phyloP scores from a whole-genome alignment of 2,888 invertebrate genomes.

The Melinaea menophilus region DNA sequence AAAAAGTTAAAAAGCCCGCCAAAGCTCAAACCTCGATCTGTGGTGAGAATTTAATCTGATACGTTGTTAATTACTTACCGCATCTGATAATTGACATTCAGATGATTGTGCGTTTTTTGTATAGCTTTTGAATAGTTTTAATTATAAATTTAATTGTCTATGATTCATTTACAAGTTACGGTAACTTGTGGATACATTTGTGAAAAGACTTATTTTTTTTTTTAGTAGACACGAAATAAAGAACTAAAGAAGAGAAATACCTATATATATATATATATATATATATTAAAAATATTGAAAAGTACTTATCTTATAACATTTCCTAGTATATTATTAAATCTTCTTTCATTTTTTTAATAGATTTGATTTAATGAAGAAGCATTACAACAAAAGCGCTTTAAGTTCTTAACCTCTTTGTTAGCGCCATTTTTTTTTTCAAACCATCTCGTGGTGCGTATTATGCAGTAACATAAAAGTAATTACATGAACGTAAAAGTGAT shows the following conservation, averaged over 20 bases:
- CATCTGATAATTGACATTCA: constrained; percentile 26
- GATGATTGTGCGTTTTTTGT: constrained; percentile 18
- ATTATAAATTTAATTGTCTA: background rate
- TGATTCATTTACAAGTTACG: background rate
- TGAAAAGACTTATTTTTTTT: no score
- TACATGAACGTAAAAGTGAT: constrained; percentile 23
- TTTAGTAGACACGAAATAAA: no score
- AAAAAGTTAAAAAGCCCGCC: background rate
- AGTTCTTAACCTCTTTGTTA: no score
- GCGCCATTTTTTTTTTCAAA: background rate
- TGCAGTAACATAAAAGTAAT: constrained; percentile 23
- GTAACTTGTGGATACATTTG: no score
- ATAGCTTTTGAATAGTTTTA: background rate
- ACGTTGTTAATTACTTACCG: constrained; percentile 30
- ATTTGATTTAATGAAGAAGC: no score
- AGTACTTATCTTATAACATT: no score
- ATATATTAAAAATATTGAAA: no score
- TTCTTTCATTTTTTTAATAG: no score
- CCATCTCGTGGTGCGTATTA: constrained; percentile 19
- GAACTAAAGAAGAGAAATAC: no score
- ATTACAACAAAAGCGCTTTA: no score
- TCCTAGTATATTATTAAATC: no score
- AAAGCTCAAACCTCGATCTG: constrained; percentile 18
- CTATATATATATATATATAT: no score
- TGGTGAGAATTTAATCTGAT: constrained; percentile 27